These are phyloP conservation scores for Ramazzottius varieornatus DNA, from an alignment of 2,888 invertebrate species.

Conservation along the genomic window DNA sequence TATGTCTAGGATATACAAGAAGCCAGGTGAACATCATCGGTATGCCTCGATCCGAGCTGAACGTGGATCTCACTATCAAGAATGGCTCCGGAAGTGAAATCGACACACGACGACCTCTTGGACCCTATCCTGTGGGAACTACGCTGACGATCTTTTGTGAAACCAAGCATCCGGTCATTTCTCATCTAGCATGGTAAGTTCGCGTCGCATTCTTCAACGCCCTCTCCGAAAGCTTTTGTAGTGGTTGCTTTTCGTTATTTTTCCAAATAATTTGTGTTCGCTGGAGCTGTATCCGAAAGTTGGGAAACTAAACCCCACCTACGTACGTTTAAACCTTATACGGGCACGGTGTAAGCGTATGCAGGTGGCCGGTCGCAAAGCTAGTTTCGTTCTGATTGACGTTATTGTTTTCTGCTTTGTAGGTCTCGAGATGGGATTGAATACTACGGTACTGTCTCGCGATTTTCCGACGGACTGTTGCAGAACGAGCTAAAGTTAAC, in stretches of 20 bases:
- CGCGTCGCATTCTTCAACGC: neutral
- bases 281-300: neutral
- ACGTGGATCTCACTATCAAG: neutral
- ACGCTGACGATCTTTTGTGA: neutral
- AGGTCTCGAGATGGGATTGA: neutral
- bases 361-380: neutral
- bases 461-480: neutral
- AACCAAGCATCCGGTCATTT: neutral
- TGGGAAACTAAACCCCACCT: too few species aligned
- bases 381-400: neutral
- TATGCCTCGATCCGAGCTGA: neutral
- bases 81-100: neutral
- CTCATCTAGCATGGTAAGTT: conserved; percentile 1
- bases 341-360: too few species aligned
- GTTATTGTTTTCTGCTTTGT: neutral
- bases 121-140: neutral
- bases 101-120: neutral
- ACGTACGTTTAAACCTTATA: too few species aligned
- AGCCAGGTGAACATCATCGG: conserved; percentile 1
- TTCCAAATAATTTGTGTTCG: neutral
- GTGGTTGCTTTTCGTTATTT: too few species aligned
- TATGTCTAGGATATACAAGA: too few species aligned
- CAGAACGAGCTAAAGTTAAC: neutral
- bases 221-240: neutral
- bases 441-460: neutral